Evolutionary conservation across 2,888 invertebrate genomes (phyloP).

Genomic region (Biston betularia): DNA sequence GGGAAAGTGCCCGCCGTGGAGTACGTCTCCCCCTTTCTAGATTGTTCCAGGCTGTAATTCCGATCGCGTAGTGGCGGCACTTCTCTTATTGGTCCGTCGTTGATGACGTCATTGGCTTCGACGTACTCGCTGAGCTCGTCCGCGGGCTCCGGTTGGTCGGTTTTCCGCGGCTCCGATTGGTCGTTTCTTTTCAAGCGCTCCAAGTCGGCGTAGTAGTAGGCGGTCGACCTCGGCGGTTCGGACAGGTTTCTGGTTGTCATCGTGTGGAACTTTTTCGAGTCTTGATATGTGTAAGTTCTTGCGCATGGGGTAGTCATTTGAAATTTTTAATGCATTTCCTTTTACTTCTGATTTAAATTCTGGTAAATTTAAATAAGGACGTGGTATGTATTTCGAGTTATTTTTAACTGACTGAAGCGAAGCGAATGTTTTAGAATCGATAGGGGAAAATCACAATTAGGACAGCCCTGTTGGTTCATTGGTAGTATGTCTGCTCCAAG

Average conservation of each 20-base stretch:
- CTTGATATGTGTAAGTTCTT: constrained; percentile 16
- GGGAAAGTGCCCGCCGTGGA: constrained; percentile 82
- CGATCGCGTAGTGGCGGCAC: constrained; percentile 72
- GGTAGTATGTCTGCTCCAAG: no score
- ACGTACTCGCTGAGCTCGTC: constrained; percentile 82
- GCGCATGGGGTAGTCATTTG: constrained; percentile 25
- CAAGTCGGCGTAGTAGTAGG: constrained; percentile 86
- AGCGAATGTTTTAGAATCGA: no score
- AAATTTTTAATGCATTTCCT: not conserved
- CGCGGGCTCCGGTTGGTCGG: constrained; percentile 54
- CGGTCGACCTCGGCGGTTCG: constrained; percentile 87
- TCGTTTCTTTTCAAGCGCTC: constrained; percentile 81
- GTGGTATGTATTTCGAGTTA: constrained; percentile 30
- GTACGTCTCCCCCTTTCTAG: constrained; percentile 71
- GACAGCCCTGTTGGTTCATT: no score
- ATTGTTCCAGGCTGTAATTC: constrained; percentile 50
- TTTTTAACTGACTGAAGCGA: not conserved
- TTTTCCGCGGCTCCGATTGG: constrained; percentile 12
- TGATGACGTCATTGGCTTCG: constrained; percentile 67
- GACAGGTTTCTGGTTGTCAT: constrained; percentile 70
- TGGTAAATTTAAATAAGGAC: not conserved
- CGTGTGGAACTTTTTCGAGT: constrained; percentile 48
- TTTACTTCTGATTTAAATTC: not conserved
- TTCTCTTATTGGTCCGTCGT: constrained; percentile 70
- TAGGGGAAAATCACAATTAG: no score